phyloP scores from a whole-genome alignment of 2,113 vertebrate genomes.

The Triplophysa siluroides region DNA sequence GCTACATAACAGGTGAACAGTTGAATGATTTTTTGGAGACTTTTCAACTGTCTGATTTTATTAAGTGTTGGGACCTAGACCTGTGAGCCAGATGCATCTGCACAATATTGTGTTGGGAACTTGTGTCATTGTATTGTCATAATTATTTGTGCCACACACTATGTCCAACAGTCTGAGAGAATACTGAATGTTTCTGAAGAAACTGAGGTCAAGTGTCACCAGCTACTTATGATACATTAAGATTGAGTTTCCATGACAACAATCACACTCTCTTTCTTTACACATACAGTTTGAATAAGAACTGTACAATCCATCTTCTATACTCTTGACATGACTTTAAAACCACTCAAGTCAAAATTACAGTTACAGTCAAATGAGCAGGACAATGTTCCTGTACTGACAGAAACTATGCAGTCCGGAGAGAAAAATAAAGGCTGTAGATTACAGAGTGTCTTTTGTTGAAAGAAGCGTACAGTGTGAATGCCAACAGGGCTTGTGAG shows the following conservation, averaged over 20 bases:
- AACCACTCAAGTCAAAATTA: background rate
- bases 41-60: no score
- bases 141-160: no score
- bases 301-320: slow-evolving; percentile 4
- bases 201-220: slow-evolving; percentile 69
- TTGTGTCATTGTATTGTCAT: no score
- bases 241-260: slow-evolving; percentile 68
- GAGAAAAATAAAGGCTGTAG: slow-evolving; percentile 61
- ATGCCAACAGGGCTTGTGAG: slow-evolving; percentile 14
- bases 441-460: slow-evolving; percentile 48
- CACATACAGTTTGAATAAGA: background rate
- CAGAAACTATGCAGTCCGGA: slow-evolving; percentile 46
- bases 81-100: no score
- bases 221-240: slow-evolving; percentile 73
- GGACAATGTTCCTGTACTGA: background rate
- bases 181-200: slow-evolving; percentile 72
- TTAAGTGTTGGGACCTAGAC: no score
- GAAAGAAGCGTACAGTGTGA: slow-evolving; percentile 26
- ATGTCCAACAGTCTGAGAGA: slow-evolving; percentile 59
- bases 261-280: slow-evolving; percentile 37
- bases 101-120: no score
- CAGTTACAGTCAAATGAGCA: background rate
- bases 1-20: no score
- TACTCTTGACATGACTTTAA: background rate
- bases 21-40: no score